phyloP scores from a whole-genome alignment of 2,797 vertebrate species.

The Chrosomus eos region DNA sequence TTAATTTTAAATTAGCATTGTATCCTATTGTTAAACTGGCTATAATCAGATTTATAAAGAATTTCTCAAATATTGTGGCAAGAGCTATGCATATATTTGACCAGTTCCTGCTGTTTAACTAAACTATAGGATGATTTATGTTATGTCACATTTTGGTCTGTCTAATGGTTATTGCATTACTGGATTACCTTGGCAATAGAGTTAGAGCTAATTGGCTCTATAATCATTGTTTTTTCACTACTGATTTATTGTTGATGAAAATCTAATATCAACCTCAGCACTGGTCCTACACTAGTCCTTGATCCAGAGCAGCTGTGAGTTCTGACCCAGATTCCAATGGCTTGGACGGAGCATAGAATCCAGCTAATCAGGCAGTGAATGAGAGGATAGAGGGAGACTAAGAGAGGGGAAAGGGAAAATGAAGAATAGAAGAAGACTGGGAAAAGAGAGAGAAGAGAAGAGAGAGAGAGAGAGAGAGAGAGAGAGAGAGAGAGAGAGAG shows the following conservation, averaged over 20 bases:
- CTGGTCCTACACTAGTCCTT: not conserved
- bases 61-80: not conserved
- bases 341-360: slow-evolving; percentile 50
- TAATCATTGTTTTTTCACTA: slow-evolving; percentile 18
- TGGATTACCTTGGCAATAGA: slow-evolving; percentile 16
- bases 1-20: no score
- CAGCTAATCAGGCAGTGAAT: slow-evolving; percentile 51
- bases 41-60: not conserved
- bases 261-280: slow-evolving; percentile 4
- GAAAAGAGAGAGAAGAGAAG: no score
- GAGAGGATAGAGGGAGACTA: slow-evolving; percentile 20
- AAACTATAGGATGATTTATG: not conserved
- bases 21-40: not conserved
- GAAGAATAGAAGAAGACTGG: no score
- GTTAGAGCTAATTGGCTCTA: slow-evolving; percentile 20
- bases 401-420: slow-evolving; percentile 48
- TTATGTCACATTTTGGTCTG: not conserved
- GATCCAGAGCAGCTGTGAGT: slow-evolving; percentile 59
- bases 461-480: slow-evolving; percentile 12
- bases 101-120: not conserved
- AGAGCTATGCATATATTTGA: not conserved
- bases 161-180: slow-evolving; percentile 5
- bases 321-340: slow-evolving; percentile 65
- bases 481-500: not conserved
- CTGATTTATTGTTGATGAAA: slow-evolving; percentile 43